Evolutionary conservation across 2,797 vertebrate species (phyloP).

Genomic region (Myiothlypis chrysogaster): DNA sequence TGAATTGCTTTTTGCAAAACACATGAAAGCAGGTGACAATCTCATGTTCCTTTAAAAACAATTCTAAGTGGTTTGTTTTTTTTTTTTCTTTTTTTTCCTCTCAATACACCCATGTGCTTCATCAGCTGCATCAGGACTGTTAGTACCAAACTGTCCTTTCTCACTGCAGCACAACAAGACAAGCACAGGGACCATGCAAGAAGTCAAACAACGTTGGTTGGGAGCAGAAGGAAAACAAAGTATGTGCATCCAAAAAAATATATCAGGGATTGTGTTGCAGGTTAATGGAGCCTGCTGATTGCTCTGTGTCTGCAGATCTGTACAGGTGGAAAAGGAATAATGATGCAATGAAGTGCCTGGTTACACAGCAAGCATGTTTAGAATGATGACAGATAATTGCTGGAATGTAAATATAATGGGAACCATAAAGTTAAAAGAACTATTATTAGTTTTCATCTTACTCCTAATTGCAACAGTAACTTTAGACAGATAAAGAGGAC

Average conservation of each 20-base stretch:
- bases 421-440: neutral
- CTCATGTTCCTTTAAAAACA: neutral
- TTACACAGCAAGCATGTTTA: neutral
- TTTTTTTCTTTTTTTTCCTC: too few species aligned
- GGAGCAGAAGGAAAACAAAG: neutral
- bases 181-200: neutral
- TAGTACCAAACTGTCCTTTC: neutral
- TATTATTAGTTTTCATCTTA: neutral
- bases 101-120: neutral
- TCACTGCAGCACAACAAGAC: neutral
- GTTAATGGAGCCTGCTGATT: neutral
- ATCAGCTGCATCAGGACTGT: neutral
- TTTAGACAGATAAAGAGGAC: neutral
- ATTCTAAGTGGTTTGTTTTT: neutral
- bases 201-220: neutral
- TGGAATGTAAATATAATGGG: neutral
- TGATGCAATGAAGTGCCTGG: neutral
- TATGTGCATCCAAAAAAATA: neutral
- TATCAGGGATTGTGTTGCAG: neutral
- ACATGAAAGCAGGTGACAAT: neutral
- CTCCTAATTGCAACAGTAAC: neutral
- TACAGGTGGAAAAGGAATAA: neutral
- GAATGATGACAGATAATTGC: neutral
- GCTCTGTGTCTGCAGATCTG: neutral
- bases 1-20: slow-evolving; percentile 34